Percentiles rank a stretch among this genome's conserved stretches.
These are phyloP conservation scores for Eupithecia dodoneata DNA, from an alignment of 2,888 invertebrate species.

Conservation along the genomic window DNA sequence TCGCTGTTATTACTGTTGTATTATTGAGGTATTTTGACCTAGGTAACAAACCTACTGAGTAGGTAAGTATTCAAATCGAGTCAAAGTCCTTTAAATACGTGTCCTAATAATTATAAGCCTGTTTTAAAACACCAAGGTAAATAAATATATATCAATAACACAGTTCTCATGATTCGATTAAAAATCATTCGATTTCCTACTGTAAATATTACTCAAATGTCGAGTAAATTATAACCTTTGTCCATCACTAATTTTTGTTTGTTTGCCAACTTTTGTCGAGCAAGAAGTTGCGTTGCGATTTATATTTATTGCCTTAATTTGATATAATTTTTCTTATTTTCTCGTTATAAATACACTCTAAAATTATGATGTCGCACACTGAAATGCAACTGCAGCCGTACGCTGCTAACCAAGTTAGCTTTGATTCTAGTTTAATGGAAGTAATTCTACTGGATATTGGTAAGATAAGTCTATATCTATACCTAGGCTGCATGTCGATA, in stretches of 20 bases:
- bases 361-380: conserved; percentile 44
- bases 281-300: neutral
- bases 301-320: conserved; percentile 5
- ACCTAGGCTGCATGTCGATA: neutral
- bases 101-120: too few species aligned
- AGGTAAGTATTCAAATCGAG: too few species aligned
- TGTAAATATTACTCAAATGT: too few species aligned
- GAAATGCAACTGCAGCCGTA: conserved; percentile 53
- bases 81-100: too few species aligned
- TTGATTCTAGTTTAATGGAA: conserved; percentile 62
- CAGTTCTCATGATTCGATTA: neutral
- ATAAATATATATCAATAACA: too few species aligned
- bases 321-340: conserved; percentile 10
- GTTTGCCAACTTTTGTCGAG: conserved; percentile 4
- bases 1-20: too few species aligned
- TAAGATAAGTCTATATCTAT: neutral
- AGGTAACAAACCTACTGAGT: too few species aligned
- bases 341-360: neutral
- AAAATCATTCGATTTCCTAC: neutral
- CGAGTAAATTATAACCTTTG: too few species aligned
- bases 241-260: conserved; percentile 5
- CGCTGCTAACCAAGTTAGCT: conserved; percentile 50
- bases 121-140: too few species aligned
- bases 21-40: too few species aligned
- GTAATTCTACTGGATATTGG: conserved; percentile 65